Conservation (phyloP, 2,888 invertebrate genomes). For the Chrysodeixis includens region DNA sequence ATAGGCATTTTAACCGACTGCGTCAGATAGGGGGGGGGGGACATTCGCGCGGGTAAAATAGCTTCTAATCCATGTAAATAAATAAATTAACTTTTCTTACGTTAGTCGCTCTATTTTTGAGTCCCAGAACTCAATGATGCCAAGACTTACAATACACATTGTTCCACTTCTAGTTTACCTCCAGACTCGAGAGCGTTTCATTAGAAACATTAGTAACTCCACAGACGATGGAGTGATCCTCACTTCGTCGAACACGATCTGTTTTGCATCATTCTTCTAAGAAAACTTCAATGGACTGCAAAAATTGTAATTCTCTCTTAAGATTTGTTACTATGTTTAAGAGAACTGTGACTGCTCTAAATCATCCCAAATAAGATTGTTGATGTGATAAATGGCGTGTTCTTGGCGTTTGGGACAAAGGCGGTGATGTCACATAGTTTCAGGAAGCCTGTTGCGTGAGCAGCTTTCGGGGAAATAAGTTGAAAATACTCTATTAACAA, state of each 20-base stretch:
- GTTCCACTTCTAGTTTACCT: slow-evolving; percentile 16
- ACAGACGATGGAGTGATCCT: slow-evolving; percentile 33
- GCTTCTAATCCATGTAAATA: too few species aligned
- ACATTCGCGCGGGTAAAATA: too few species aligned
- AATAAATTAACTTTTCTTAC: too few species aligned
- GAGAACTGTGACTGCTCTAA: slow-evolving; percentile 55
- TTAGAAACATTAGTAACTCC: slow-evolving; percentile 44
- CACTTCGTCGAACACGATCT: slow-evolving; percentile 54
- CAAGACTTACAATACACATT: background rate
- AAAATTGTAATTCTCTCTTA: slow-evolving; percentile 33
- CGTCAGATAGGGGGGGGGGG: too few species aligned
- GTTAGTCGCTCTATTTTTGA: background rate
- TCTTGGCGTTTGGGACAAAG: slow-evolving; percentile 54
- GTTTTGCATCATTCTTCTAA: slow-evolving; percentile 54
- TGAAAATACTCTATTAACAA: slow-evolving; percentile 33
- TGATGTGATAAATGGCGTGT: slow-evolving; percentile 57
- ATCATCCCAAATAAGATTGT: slow-evolving; percentile 60
- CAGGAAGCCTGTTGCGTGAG: slow-evolving; percentile 52
- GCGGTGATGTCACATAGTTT: slow-evolving; percentile 47
- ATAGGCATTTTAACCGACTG: too few species aligned
- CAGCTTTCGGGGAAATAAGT: slow-evolving; percentile 47
- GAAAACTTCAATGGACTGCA: slow-evolving; percentile 46
- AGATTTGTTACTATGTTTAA: slow-evolving; percentile 52
- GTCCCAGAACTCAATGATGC: background rate
- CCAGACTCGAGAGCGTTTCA: slow-evolving; percentile 31